phyloP scores from a whole-genome alignment of 2,888 invertebrate genomes.

The Mesopsocus fuscifrons region DNA sequence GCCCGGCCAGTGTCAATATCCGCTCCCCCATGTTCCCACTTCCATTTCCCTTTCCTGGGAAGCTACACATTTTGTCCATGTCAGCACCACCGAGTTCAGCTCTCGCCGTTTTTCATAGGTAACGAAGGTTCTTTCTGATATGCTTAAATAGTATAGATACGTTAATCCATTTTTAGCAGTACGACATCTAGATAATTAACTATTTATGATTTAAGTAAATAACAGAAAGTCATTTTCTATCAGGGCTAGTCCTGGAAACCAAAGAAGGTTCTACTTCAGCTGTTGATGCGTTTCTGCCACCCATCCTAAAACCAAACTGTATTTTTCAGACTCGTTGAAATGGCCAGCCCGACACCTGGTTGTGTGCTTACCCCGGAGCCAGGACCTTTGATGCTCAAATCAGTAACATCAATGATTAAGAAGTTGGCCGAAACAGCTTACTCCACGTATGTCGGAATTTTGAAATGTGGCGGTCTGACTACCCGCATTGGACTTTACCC shows the following conservation, averaged over 20 bases:
- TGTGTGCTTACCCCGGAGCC: conserved; percentile 34
- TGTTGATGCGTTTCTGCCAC: background rate
- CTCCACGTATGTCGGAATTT: conserved; percentile 45
- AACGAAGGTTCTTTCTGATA: conserved; percentile 19
- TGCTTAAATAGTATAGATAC: too few relatives aligned
- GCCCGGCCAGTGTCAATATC: conserved; percentile 28
- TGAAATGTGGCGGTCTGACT: conserved; percentile 57
- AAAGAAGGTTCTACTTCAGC: background rate
- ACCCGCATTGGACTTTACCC: conserved; percentile 55
- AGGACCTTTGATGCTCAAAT: conserved; percentile 26
- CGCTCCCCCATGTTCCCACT: conserved; percentile 40
- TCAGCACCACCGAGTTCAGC: conserved; percentile 40
- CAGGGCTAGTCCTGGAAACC: too few relatives aligned
- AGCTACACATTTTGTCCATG: conserved; percentile 51
- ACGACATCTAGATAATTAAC: too few relatives aligned
- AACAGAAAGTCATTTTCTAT: too few relatives aligned
- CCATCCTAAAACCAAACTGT: background rate
- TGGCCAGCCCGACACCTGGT: conserved; percentile 45
- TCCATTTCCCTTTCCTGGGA: conserved; percentile 62
- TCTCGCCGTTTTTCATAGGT: conserved; percentile 23
- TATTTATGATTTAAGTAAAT: too few relatives aligned
- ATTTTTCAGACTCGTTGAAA: conserved; percentile 38
- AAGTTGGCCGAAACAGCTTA: conserved; percentile 54
- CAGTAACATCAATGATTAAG: conserved; percentile 32
- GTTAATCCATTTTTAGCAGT: too few relatives aligned